Evolutionary conservation across 2,113 vertebrate species (phyloP).

Genomic region (Hemichromis elongatus): DNA sequence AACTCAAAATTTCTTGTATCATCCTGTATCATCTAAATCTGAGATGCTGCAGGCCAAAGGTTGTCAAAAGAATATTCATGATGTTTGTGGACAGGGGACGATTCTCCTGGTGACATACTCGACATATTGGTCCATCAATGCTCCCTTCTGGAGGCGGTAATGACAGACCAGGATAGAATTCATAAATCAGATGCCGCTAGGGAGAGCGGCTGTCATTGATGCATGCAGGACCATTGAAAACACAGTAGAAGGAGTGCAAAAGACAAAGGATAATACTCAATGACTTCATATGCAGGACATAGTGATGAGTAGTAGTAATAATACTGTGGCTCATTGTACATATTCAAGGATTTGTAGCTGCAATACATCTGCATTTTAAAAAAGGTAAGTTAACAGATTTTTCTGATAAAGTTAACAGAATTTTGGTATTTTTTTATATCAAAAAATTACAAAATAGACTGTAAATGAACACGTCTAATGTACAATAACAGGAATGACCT

Average conservation of each 20-base stretch:
- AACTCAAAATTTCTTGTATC: neutral
- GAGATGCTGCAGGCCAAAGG: conserved; percentile 20
- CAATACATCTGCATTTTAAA: neutral
- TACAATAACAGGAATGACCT: neutral
- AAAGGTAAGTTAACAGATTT: neutral
- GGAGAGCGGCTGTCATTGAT: conserved; percentile 51
- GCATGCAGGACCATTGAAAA: conserved; percentile 36
- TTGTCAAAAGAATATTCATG: conserved; percentile 55
- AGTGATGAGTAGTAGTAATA: conserved; percentile 2
- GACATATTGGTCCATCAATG: conserved; percentile 57
- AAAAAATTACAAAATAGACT: neutral
- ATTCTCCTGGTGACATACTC: conserved; percentile 36
- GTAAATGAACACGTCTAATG: neutral
- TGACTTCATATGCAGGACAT: conserved; percentile 23
- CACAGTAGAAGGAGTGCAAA: conserved; percentile 30
- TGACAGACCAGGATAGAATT: conserved; percentile 49
- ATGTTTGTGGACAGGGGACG: conserved; percentile 36
- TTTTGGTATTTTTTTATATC: neutral
- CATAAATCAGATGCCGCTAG: conserved; percentile 59
- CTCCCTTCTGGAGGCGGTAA: conserved; percentile 51
- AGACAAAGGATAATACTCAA: conserved; percentile 29
- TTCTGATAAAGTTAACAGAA: neutral
- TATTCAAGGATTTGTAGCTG: neutral
- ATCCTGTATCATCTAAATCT: conserved; percentile 9
- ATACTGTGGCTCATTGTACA: neutral